Conservation (phyloP, 2,888 invertebrate species). For the Melikaiella ostensackeni region DNA sequence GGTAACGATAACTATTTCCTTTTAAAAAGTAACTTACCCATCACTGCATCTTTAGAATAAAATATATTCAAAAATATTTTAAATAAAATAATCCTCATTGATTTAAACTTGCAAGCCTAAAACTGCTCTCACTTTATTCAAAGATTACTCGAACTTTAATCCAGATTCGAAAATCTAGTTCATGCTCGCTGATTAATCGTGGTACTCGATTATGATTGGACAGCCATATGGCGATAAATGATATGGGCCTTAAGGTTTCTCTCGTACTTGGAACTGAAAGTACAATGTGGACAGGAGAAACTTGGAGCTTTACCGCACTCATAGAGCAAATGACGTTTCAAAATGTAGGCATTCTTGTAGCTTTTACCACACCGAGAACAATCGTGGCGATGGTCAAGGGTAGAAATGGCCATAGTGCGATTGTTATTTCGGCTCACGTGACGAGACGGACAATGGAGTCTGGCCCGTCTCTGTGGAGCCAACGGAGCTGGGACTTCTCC, state of each 20-base stretch:
- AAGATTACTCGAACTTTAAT: constrained; percentile 31
- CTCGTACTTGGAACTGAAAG: constrained; percentile 77
- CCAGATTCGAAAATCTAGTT: constrained; percentile 47
- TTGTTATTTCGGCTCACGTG: constrained; percentile 68
- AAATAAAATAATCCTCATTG: not conserved
- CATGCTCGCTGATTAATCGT: constrained; percentile 67
- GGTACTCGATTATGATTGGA: constrained; percentile 55
- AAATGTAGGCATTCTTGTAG: constrained; percentile 82
- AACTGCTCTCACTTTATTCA: not conserved
- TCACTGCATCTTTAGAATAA: too few species aligned
- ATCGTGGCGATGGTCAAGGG: constrained; percentile 73
- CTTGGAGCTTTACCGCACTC: constrained; percentile 78
- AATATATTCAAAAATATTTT: too few species aligned
- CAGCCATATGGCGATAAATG: constrained; percentile 72
- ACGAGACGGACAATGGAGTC: constrained; percentile 71
- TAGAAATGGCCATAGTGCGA: constrained; percentile 61
- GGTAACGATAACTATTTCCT: too few species aligned
- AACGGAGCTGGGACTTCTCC: constrained; percentile 70
- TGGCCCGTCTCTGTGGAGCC: constrained; percentile 71
- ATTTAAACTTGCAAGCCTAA: not conserved
- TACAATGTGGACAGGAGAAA: constrained; percentile 76
- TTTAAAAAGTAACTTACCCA: too few species aligned
- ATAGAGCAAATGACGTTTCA: constrained; percentile 80
- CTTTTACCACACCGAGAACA: constrained; percentile 81
- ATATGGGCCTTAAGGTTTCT: constrained; percentile 76